phyloP scores from a whole-genome alignment of 2,888 invertebrate species.

The Nephrocerus scutellatus region DNA sequence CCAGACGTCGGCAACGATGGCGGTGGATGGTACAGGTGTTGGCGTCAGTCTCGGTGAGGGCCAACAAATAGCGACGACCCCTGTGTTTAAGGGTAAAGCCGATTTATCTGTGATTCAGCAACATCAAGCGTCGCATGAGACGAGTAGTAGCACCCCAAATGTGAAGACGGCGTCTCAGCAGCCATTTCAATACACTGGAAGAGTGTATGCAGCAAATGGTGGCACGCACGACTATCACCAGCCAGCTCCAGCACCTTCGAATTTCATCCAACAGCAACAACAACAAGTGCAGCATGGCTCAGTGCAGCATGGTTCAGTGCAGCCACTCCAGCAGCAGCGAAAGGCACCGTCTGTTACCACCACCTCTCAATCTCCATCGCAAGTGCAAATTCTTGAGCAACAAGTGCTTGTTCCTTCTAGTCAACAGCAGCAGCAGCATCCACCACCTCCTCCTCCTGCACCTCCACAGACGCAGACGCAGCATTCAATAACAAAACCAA shows the following conservation, averaged over 20 bases:
- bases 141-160: slow-evolving; percentile 3
- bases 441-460: slow-evolving; percentile 13
- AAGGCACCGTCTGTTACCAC: too few species aligned
- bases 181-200: slow-evolving; percentile 2
- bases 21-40: too few species aligned
- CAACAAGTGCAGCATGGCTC: not conserved
- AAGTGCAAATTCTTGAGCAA: slow-evolving; percentile 13
- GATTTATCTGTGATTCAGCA: not conserved
- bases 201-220: not conserved
- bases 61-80: not conserved
- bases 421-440: slow-evolving; percentile 18
- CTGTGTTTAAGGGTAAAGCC: not conserved
- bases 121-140: slow-evolving; percentile 4
- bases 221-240: not conserved
- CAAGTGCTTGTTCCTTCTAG: slow-evolving; percentile 20
- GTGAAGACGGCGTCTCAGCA: not conserved
- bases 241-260: not conserved
- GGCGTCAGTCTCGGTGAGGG: slow-evolving; percentile 22
- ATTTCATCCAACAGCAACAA: not conserved
- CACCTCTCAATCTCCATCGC: not conserved
- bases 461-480: slow-evolving; percentile 10
- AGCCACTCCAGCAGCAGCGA: slow-evolving; percentile 8
- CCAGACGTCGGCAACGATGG: slow-evolving; percentile 44
- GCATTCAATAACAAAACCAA: slow-evolving; percentile 7
- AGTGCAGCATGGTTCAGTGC: slow-evolving; percentile 8